phyloP scores from a whole-genome alignment of 2,888 invertebrate species.

The Lepidocyrtoides sp. region DNA sequence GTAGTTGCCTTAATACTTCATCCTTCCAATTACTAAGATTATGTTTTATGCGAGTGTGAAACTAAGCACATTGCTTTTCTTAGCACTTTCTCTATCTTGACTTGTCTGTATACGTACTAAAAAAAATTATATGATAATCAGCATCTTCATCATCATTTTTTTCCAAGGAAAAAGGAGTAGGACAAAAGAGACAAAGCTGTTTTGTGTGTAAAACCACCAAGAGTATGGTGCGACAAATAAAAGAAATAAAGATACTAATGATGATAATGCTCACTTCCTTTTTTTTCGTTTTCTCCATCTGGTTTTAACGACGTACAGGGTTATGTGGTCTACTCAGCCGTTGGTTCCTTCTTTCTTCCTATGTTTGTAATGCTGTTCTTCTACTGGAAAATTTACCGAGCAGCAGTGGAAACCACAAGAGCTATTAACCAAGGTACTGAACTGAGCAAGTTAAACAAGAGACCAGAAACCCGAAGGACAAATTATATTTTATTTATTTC shows the following conservation, averaged over 20 bases:
- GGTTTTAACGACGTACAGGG: slow-evolving; percentile 87
- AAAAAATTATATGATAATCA: too few species aligned
- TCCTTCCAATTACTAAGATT: slow-evolving; percentile 50
- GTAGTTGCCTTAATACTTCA: slow-evolving; percentile 57
- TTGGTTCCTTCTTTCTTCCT: slow-evolving; percentile 95
- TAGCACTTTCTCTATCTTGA: too few species aligned
- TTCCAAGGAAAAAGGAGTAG: not conserved
- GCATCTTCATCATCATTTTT: too few species aligned
- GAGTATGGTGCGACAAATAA: not conserved
- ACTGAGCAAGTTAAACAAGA: not conserved
- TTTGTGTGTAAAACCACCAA: slow-evolving; percentile 19
- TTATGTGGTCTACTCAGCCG: slow-evolving; percentile 98
- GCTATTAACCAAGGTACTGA: slow-evolving; percentile 93
- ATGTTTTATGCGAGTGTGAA: too few species aligned
- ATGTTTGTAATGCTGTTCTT: slow-evolving; percentile 99
- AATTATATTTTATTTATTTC: too few species aligned
- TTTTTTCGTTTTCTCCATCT: slow-evolving; percentile 36
- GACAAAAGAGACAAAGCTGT: slow-evolving; percentile 1
- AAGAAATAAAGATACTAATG: slow-evolving; percentile 55
- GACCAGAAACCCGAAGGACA: not conserved
- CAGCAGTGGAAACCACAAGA: slow-evolving; percentile 96
- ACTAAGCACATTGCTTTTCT: too few species aligned
- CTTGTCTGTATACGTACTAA: too few species aligned
- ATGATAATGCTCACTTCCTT: slow-evolving; percentile 41
- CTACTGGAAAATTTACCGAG: slow-evolving; percentile 98